Conservation (phyloP, 2,113 vertebrate species). For the Apaloderma vittatum region DNA sequence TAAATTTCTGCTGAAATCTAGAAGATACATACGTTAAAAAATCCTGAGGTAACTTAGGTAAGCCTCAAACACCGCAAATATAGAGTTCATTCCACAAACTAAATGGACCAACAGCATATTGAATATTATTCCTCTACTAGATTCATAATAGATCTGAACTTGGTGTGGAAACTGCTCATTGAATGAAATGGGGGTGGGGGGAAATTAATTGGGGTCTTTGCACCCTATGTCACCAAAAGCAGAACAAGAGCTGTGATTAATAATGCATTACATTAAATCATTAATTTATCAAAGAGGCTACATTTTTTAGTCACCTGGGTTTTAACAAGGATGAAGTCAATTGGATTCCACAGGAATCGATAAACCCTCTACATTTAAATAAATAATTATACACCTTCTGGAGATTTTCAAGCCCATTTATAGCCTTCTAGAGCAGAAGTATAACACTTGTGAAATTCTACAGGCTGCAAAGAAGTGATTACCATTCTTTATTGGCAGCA, state of each 20-base stretch:
- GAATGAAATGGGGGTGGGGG: background rate
- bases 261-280: conserved; percentile 37
- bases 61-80: background rate
- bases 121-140: background rate
- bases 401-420: background rate
- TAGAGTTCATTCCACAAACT: background rate
- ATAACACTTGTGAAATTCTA: background rate
- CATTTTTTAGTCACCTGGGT: conserved; percentile 24
- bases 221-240: background rate
- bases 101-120: background rate
- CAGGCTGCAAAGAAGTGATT: background rate
- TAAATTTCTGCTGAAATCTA: background rate
- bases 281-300: conserved; percentile 58
- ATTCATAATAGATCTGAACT: background rate
- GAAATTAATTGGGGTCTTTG: conserved; percentile 11
- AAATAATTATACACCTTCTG: conserved; percentile 15
- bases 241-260: background rate
- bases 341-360: background rate
- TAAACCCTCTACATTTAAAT: conserved; percentile 14
- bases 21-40: accelerated
- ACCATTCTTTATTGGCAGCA: background rate
- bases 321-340: conserved; percentile 13
- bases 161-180: background rate
- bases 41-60: background rate
- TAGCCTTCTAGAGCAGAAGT: background rate